These are phyloP conservation scores for Selenia dentaria DNA, from an alignment of 2,888 invertebrate species.

Conservation along the genomic window DNA sequence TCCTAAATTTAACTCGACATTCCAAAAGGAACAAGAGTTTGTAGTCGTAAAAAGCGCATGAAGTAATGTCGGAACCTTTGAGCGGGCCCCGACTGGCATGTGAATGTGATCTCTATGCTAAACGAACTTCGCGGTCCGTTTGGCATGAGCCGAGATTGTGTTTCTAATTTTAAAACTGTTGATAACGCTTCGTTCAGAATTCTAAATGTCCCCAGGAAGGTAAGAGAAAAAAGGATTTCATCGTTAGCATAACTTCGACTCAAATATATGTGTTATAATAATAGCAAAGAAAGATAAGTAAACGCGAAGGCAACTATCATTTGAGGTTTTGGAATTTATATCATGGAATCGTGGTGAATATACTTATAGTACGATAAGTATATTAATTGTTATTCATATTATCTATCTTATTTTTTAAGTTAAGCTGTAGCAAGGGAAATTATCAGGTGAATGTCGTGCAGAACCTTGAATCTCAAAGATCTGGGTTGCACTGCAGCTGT, in stretches of 20 bases:
- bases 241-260: slow-evolving; percentile 8
- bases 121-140: slow-evolving; percentile 28
- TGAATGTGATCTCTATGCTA: slow-evolving; percentile 36
- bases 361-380: no score
- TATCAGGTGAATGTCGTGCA: no score
- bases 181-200: slow-evolving; percentile 16
- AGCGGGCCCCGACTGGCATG: slow-evolving; percentile 29
- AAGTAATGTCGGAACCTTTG: slow-evolving; percentile 44
- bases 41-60: slow-evolving; percentile 49
- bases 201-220: slow-evolving; percentile 18
- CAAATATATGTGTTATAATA: not conserved
- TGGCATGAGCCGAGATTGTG: slow-evolving; percentile 29
- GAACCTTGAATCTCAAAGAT: no score
- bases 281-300: no score
- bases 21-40: slow-evolving; percentile 49
- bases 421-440: no score
- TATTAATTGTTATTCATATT: no score
- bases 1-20: slow-evolving; percentile 51
- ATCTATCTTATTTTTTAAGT: no score
- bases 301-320: no score
- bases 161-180: slow-evolving; percentile 30
- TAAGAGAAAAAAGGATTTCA: slow-evolving; percentile 19
- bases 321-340: no score
- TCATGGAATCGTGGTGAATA: no score
- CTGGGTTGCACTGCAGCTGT: no score